phyloP scores from a whole-genome alignment of 2,113 vertebrate species.

The Acanthochromis polyacanthus region DNA sequence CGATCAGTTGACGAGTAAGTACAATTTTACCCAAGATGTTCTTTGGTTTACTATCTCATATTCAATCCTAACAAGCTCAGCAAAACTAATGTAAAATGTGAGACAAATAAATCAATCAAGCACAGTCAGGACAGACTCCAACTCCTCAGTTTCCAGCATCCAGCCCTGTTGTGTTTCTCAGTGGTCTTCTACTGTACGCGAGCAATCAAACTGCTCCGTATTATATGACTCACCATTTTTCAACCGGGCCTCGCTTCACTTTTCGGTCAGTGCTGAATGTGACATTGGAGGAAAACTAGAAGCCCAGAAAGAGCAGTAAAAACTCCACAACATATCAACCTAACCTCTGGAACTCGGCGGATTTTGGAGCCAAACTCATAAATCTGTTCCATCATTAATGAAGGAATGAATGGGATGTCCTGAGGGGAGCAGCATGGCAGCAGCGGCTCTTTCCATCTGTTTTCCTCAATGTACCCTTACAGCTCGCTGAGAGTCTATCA shows the following conservation, averaged over 20 bases:
- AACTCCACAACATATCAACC: constrained; percentile 38
- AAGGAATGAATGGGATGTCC: constrained; percentile 59
- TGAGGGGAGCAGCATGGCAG: constrained; percentile 56
- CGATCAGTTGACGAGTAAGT: no score
- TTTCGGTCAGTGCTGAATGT: not conserved
- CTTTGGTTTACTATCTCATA: no score
- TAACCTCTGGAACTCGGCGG: constrained; percentile 22
- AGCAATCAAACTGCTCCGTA: not conserved
- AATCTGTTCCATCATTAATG: constrained; percentile 62
- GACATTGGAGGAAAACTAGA: constrained; percentile 12
- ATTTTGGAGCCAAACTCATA: constrained; percentile 61
- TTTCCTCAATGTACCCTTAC: constrained; percentile 33
- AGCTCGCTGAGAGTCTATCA: constrained; percentile 28
- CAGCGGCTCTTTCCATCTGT: constrained; percentile 50
- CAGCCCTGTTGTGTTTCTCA: no score
- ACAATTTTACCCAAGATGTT: no score
- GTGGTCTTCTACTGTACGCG: no score
- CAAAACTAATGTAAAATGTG: not conserved
- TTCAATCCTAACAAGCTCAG: not conserved
- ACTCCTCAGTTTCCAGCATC: no score
- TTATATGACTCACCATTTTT: constrained; percentile 11
- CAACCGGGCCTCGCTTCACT: not conserved
- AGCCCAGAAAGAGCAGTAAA: constrained; percentile 43
- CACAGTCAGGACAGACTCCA: no score
- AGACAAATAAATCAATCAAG: not conserved